A percentile compares a stretch with the other conserved stretches of the same genome.
phyloP scores from a whole-genome alignment of 2,797 vertebrate genomes.

The Pelochelys cantorii region DNA sequence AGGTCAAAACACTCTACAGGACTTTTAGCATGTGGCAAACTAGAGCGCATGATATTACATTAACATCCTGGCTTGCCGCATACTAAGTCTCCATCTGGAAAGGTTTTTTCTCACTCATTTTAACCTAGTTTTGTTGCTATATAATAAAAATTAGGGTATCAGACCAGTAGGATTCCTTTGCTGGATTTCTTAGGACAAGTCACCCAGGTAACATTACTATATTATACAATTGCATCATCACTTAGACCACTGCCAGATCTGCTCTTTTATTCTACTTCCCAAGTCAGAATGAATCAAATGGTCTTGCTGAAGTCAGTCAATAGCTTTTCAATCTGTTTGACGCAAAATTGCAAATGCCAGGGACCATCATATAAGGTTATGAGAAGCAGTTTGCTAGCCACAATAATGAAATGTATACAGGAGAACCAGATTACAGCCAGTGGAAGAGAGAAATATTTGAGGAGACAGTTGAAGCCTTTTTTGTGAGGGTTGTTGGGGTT shows the following conservation, averaged over 20 bases:
- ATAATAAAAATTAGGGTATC: neutral
- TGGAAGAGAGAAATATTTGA: neutral
- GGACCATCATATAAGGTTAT: neutral
- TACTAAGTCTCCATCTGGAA: no score
- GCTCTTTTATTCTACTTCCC: neutral
- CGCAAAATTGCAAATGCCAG: neutral
- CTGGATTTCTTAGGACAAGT: conserved; percentile 23
- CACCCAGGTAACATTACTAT: neutral
- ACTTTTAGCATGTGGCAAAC: neutral
- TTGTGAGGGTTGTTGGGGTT: neutral
- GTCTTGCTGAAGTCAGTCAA: conserved; percentile 6
- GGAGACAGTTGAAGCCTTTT: neutral
- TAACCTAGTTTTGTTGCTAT: conserved; percentile 14
- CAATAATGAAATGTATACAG: neutral
- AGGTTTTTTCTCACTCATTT: neutral
- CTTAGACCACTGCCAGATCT: conserved; percentile 22
- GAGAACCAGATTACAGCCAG: neutral
- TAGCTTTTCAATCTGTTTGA: conserved; percentile 1
- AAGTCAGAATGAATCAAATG: conserved; percentile 34
- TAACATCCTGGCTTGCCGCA: no score
- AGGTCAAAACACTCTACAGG: neutral
- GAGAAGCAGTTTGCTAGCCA: neutral
- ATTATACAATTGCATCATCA: neutral
- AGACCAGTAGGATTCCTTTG: neutral
- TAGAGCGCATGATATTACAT: neutral